Evolutionary conservation across 2,113 vertebrate genomes (phyloP).

Genomic region (Tragelaphus buxtoni): DNA sequence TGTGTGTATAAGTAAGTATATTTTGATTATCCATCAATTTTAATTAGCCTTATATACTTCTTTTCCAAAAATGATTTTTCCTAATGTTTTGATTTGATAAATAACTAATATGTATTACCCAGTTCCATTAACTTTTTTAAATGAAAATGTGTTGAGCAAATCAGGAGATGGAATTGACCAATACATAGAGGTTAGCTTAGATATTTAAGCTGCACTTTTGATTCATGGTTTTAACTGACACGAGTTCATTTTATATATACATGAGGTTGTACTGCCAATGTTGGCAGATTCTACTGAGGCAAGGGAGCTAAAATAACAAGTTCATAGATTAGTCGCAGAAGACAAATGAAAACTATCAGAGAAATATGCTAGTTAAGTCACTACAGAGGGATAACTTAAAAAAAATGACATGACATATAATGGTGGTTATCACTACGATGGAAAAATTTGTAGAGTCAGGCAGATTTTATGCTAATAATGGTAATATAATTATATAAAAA

Average conservation of each 20-base stretch:
- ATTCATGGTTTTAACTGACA: constrained; percentile 3
- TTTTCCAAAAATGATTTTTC: neutral
- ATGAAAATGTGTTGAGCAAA: neutral
- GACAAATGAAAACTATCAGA: constrained; percentile 2
- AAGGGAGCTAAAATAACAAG: neutral
- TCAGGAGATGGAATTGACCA: neutral
- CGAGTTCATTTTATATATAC: neutral
- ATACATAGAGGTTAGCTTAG: neutral
- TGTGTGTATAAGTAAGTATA: neutral
- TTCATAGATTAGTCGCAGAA: neutral
- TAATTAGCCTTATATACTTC: neutral
- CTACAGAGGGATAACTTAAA: neutral
- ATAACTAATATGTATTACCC: neutral
- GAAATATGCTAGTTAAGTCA: constrained; percentile 7
- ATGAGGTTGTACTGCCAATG: neutral
- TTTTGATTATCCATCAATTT: constrained; percentile 10
- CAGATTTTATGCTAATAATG: constrained; percentile 23
- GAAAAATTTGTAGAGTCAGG: neutral
- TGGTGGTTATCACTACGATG: constrained; percentile 14
- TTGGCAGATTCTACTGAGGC: neutral
- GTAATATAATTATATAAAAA: constrained; percentile 35
- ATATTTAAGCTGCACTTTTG: neutral
- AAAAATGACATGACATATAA: constrained; percentile 29
- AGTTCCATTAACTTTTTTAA: neutral
- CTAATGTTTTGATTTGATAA: neutral